Percentiles rank a stretch among this genome's conserved stretches.
Conservation (phyloP, 2,113 vertebrate species). For the Tonatia bakeri region DNA sequence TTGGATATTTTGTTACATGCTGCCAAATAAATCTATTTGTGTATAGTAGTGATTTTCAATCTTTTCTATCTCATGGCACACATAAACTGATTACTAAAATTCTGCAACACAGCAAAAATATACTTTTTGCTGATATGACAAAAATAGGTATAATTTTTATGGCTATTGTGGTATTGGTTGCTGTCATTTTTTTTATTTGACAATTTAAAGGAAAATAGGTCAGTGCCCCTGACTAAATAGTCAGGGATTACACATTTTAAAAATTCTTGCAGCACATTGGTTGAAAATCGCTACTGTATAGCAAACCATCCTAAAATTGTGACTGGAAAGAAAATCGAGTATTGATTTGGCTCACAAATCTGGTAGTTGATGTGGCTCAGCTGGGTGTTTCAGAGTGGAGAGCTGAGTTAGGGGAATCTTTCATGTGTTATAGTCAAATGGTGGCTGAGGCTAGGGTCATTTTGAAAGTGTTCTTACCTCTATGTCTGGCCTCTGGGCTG, state of each 20-base stretch:
- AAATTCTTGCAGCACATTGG: not conserved
- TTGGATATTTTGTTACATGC: not conserved
- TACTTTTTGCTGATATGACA: not conserved
- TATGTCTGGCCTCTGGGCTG: not conserved
- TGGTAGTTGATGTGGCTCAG: not conserved
- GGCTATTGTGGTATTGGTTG: not conserved
- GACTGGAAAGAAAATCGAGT: not conserved
- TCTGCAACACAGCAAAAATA: not conserved
- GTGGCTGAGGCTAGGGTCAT: not conserved
- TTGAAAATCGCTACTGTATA: not conserved
- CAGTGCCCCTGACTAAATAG: not conserved
- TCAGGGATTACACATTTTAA: not conserved
- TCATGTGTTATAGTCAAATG: not conserved
- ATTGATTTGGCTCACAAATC: not conserved
- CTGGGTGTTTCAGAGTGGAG: not conserved
- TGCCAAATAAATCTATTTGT: not conserved
- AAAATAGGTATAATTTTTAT: not conserved
- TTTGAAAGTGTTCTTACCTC: not conserved
- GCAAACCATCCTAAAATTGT: not conserved
- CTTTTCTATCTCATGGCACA: not conserved
- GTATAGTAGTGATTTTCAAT: not conserved
- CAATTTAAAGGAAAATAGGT: not conserved
- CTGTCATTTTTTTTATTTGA: not conserved
- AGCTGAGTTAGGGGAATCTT: not conserved
- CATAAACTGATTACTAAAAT: not conserved